Percentiles rank a stretch among this genome's conserved stretches.
These are phyloP conservation scores for Plagiodera versicolora DNA, from an alignment of 2,888 invertebrate genomes.

Conservation along the genomic window DNA sequence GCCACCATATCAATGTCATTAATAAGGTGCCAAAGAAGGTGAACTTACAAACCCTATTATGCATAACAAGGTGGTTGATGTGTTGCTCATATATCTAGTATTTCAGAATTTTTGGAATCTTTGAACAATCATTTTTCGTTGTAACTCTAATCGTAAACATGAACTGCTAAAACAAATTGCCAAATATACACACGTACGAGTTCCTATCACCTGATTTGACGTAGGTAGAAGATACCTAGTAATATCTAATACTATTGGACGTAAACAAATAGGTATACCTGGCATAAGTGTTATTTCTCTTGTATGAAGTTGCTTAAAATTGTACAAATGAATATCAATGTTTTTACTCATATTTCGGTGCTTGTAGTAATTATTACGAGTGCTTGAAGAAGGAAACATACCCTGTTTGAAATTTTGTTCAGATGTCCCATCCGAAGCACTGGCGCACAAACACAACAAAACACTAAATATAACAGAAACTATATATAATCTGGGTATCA, in stretches of 20 bases:
- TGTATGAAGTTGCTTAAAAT: not conserved
- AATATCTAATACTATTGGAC: conserved; percentile 12
- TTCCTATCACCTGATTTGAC: conserved; percentile 30
- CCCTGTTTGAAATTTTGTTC: conserved; percentile 43
- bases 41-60: too few species aligned
- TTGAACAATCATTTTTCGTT: too few species aligned
- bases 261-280: conserved; percentile 27
- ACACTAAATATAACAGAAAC: conserved; percentile 40
- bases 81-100: too few species aligned
- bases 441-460: conserved; percentile 45
- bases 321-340: not conserved
- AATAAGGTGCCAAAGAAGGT: too few species aligned
- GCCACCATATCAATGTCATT: too few species aligned
- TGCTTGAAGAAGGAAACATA: conserved; percentile 34
- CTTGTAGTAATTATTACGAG: conserved; percentile 8
- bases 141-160: too few species aligned
- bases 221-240: conserved; percentile 16
- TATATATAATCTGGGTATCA: conserved; percentile 42
- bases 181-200: too few species aligned
- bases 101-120: too few species aligned
- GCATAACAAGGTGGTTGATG: too few species aligned
- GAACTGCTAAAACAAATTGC: too few species aligned
- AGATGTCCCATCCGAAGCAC: conserved; percentile 43
- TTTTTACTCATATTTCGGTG: not conserved
- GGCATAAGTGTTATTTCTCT: not conserved